Conservation (phyloP, 2,113 vertebrate genomes). For the Rhynchomys soricoides region DNA sequence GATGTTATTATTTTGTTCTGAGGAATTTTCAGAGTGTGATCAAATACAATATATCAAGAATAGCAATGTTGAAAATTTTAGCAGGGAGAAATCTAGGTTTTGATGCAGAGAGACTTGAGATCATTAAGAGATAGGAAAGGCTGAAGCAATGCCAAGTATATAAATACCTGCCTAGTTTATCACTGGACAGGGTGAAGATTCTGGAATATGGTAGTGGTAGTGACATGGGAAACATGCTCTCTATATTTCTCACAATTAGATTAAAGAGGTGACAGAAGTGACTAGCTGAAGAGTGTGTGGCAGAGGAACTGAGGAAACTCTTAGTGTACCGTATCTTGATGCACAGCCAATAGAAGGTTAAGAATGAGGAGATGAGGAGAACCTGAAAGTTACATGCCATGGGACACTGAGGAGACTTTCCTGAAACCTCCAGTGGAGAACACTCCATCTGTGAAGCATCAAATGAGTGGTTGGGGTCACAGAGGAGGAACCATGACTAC, state of each 20-base stretch:
- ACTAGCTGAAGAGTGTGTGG: constrained; percentile 48
- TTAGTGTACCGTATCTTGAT: constrained; percentile 53
- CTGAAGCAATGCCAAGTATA: not conserved
- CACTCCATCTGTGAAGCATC: not conserved
- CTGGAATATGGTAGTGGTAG: constrained; percentile 27
- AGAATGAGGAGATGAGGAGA: constrained; percentile 61
- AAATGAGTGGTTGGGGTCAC: not conserved
- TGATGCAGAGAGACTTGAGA: not conserved
- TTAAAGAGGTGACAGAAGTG: constrained; percentile 37
- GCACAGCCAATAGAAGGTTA: constrained; percentile 51
- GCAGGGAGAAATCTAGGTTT: not conserved
- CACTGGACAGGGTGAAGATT: constrained; percentile 45
- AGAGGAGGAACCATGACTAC: not conserved
- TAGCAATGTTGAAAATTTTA: constrained; percentile 27
- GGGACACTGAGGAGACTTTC: constrained; percentile 22
- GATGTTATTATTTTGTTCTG: constrained; percentile 20
- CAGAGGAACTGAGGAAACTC: constrained; percentile 55
- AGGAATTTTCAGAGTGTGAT: not conserved
- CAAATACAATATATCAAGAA: not conserved
- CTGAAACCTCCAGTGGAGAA: not conserved
- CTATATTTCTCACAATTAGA: constrained; percentile 9
- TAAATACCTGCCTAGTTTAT: not conserved
- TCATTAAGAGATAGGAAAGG: constrained; percentile 46
- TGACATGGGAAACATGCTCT: constrained; percentile 26
- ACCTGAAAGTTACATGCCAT: constrained; percentile 46